These are phyloP conservation scores for Ophion slaviceki DNA, from an alignment of 2,888 invertebrate species.

Conservation along the genomic window DNA sequence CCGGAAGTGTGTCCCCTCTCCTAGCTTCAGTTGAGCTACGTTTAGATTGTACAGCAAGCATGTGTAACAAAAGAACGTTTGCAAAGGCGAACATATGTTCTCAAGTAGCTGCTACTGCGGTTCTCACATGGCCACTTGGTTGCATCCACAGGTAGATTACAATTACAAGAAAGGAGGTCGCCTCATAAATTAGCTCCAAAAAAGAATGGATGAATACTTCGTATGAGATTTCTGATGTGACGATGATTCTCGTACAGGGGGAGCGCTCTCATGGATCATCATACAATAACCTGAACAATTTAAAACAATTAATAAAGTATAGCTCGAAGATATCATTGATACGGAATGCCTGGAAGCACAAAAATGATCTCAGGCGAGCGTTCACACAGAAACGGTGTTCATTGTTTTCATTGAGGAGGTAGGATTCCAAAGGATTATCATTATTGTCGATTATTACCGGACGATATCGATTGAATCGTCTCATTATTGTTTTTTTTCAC, in stretches of 20 bases:
- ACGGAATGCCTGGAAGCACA: background rate
- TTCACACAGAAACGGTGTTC: background rate
- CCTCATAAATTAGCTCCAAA: conserved; percentile 1
- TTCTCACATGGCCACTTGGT: conserved; percentile 20
- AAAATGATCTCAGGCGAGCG: background rate
- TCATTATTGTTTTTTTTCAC: background rate
- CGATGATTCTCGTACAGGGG: too few relatives aligned
- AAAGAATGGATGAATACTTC: conserved; percentile 14
- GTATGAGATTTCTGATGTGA: background rate
- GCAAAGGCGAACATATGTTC: conserved; percentile 3
- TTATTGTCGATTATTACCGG: background rate
- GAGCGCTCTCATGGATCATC: conserved; percentile 14
- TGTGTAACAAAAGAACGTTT: background rate
- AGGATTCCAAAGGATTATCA: background rate
- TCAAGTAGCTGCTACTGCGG: background rate
- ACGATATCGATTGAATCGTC: background rate
- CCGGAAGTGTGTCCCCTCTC: background rate
- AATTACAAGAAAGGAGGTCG: conserved; percentile 14
- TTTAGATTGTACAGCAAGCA: background rate
- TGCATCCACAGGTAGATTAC: conserved; percentile 5
- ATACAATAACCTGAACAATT: conserved; percentile 6
- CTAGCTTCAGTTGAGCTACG: background rate
- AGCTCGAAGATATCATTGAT: background rate
- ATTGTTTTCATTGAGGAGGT: background rate
- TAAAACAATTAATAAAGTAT: background rate